phyloP scores from a whole-genome alignment of 2,888 invertebrate genomes.

The Conops quadrifasciatus region DNA sequence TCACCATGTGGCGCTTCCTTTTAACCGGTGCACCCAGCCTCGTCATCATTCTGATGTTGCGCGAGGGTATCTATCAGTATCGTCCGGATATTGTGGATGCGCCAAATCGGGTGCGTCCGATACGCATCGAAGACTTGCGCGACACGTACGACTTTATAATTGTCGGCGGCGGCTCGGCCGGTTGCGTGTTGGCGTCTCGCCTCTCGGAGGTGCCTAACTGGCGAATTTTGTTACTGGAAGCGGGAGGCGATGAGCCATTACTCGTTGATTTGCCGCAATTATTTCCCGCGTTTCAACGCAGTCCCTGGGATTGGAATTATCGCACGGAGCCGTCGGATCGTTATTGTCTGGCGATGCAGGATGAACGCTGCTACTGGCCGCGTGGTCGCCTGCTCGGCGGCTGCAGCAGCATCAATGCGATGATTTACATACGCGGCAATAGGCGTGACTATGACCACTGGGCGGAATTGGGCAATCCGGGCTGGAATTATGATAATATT shows the following conservation, averaged over 20 bases:
- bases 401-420: slow-evolving; percentile 85
- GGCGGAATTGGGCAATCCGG: slow-evolving; percentile 76
- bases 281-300: slow-evolving; percentile 76
- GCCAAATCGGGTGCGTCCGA: slow-evolving; percentile 70
- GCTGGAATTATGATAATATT: slow-evolving; percentile 82
- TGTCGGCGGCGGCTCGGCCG: slow-evolving; percentile 84
- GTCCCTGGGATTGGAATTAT: slow-evolving; percentile 84
- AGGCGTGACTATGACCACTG: slow-evolving; percentile 86
- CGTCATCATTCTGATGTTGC: slow-evolving; percentile 71
- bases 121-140: slow-evolving; percentile 67
- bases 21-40: slow-evolving; percentile 74
- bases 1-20: slow-evolving; percentile 72
- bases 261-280: slow-evolving; percentile 77
- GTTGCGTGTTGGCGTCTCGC: slow-evolving; percentile 80
- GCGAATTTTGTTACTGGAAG: slow-evolving; percentile 81
- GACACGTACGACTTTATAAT: slow-evolving; percentile 81
- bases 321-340: slow-evolving; percentile 75
- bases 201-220: slow-evolving; percentile 78
- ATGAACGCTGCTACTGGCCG: slow-evolving; percentile 76
- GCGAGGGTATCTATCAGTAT: slow-evolving; percentile 71
- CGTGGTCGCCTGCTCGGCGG: slow-evolving; percentile 83
- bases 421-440: slow-evolving; percentile 89
- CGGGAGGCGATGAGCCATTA: slow-evolving; percentile 78
- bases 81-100: slow-evolving; percentile 78
- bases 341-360: slow-evolving; percentile 76